These are phyloP conservation scores for Chrysomela aeneicollis DNA, from an alignment of 2,888 invertebrate species.

Conservation along the genomic window DNA sequence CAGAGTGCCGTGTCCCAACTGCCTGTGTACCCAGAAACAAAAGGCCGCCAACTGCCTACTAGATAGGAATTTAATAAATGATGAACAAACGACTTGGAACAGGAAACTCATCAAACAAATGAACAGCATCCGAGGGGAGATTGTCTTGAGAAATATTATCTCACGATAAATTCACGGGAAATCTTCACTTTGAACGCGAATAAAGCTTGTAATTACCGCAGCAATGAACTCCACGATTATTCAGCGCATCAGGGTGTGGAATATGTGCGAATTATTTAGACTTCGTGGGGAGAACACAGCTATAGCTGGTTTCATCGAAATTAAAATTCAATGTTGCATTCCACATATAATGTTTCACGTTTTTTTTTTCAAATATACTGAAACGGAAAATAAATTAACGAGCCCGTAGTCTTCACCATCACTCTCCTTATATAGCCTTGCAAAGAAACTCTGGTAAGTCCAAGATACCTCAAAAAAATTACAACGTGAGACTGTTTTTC, in stretches of 20 bases:
- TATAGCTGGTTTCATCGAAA: too few relatives aligned
- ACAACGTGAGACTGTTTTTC: too few relatives aligned
- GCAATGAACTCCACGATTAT: background rate
- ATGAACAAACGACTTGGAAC: background rate
- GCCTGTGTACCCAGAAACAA: background rate
- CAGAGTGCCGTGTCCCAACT: background rate
- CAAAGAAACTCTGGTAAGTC: too few relatives aligned
- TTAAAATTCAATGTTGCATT: too few relatives aligned
- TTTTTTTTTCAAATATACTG: too few relatives aligned
- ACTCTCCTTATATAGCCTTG: too few relatives aligned
- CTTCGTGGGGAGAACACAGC: too few relatives aligned
- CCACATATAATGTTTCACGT: too few relatives aligned
- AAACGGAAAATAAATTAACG: too few relatives aligned
- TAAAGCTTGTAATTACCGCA: background rate
- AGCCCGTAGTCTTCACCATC: too few relatives aligned
- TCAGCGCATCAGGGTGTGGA: background rate
- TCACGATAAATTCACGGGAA: background rate
- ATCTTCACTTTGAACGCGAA: background rate
- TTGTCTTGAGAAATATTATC: slow-evolving; percentile 2
- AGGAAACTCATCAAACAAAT: slow-evolving; percentile 5
- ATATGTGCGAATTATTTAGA: background rate
- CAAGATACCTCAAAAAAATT: too few relatives aligned
- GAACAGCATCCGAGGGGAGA: background rate
- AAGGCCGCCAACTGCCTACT: background rate
- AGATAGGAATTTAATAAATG: slow-evolving; percentile 4